Evolutionary conservation across 2,888 invertebrate species (phyloP).

Genomic region (Scrobipalpa costella): DNA sequence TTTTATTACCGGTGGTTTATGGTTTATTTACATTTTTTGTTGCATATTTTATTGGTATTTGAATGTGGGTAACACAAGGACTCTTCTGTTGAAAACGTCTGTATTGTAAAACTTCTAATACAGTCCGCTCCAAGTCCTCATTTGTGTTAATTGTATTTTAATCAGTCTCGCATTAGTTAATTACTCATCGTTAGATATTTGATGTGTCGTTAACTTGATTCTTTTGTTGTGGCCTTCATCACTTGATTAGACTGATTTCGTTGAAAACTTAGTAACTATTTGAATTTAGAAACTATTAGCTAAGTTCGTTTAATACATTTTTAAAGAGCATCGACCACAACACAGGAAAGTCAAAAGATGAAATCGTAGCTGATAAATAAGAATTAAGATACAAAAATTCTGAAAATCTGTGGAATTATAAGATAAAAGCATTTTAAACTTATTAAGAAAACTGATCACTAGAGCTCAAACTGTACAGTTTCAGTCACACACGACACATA

Average conservation of each 20-base stretch:
- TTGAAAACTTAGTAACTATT: not conserved
- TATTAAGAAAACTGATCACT: too few species aligned
- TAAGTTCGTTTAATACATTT: not conserved
- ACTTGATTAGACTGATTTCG: not conserved
- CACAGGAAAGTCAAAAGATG: too few species aligned
- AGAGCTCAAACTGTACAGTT: too few species aligned
- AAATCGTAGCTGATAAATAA: too few species aligned
- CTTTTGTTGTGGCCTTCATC: slow-evolving; percentile 23
- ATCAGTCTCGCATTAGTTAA: slow-evolving; percentile 23
- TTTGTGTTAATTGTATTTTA: slow-evolving; percentile 21
- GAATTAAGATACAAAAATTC: too few species aligned
- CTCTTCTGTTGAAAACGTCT: not conserved
- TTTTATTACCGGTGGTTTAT: slow-evolving; percentile 52
- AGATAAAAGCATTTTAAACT: too few species aligned
- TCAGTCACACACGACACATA: too few species aligned
- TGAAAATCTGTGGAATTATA: too few species aligned
- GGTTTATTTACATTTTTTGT: slow-evolving; percentile 43
- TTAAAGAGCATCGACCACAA: too few species aligned
- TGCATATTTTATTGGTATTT: slow-evolving; percentile 20
- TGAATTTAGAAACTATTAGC: not conserved
- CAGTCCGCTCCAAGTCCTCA: slow-evolving; percentile 3
- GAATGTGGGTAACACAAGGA: slow-evolving; percentile 2
- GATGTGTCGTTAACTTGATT: slow-evolving; percentile 26
- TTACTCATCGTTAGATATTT: slow-evolving; percentile 15
- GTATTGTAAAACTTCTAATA: not conserved